phyloP scores from a whole-genome alignment of 2,113 vertebrate species.

The Empidonax alnorum region DNA sequence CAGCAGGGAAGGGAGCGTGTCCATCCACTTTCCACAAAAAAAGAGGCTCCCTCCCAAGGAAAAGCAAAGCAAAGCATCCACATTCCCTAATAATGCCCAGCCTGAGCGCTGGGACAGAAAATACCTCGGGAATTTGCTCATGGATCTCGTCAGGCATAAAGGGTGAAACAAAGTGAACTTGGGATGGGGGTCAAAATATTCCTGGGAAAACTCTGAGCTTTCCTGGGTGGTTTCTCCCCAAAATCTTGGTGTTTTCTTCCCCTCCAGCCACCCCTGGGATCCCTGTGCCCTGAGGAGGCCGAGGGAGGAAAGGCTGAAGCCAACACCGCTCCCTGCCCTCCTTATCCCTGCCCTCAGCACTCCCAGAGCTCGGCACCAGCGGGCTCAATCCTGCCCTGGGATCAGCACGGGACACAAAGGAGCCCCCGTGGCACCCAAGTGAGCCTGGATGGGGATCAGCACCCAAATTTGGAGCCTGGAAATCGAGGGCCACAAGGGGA shows the following conservation, averaged over 20 bases:
- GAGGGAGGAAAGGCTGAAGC: neutral
- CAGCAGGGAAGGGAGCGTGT: neutral
- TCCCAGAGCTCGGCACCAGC: neutral
- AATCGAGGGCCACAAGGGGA: neutral
- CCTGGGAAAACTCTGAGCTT: rapidly evolving
- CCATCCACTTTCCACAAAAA: neutral
- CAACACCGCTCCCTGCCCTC: rapidly evolving
- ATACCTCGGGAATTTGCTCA: rapidly evolving
- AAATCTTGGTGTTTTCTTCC: rapidly evolving
- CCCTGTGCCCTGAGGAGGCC: rapidly evolving
- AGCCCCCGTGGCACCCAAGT: neutral
- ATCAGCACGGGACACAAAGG: neutral
- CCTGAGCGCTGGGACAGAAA: neutral
- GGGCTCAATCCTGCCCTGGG: too few relatives aligned
- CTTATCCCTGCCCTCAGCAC: neutral
- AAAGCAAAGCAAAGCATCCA: neutral
- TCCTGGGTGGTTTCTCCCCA: neutral
- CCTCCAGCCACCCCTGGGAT: neutral
- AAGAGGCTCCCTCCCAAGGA: neutral
- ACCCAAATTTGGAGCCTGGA: rapidly evolving
- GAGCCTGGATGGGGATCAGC: neutral
- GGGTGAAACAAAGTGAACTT: neutral
- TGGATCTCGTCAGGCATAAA: rapidly evolving
- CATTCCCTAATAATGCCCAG: neutral
- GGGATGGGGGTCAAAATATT: rapidly evolving